Base-by-base conservation (phyloP, 2,888 invertebrate species). In the Rugalucina vietnamica region DNA sequence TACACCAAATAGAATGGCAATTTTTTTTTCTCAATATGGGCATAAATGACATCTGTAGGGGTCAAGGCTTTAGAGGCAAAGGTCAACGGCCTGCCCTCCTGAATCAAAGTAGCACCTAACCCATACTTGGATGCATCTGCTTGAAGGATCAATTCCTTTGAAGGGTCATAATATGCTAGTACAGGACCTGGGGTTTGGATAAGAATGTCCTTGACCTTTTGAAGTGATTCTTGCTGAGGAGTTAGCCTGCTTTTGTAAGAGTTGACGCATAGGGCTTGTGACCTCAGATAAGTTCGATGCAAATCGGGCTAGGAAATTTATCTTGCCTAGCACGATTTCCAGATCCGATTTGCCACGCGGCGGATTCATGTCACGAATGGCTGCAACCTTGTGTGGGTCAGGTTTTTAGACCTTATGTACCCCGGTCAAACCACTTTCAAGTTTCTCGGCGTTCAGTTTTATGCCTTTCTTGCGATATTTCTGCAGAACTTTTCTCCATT, bases 51-150 rank as follows among this genome's bases (percentile, higher is more conserved):
- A 69, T 80, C 39, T 0, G 76, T 50, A 4, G 60, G 34, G 3
- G 81, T 76, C 29, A 81, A 57, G 4, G 39, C 29, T 32, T 74
- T 82, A 12, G 70, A 70, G 0, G 75, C 82, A 34, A 34, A 88
- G 2, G 87, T 80, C 3, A 89, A 79, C 0, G 86, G 87, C 36
- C 77, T 36, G 0, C 80, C 79, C 8, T 82, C 79, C 75, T 89
- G 89, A 29, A 89, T 50, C 3, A 87, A 34, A 49, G 74, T 69
- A 14, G 76, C 78, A 34, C 87, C 87, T n/a, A 87, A 75, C 12
- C 89, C 90, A 54, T 49, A 65, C 34, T 82, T 72, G 4, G 87
- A 82, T 5, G 86, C 86, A 76, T 89, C 89, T 0, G 78, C 57
- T 57, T 87, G 79, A 0, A 87, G 36, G 0, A 32, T 36, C 36